Conservation (phyloP, 2,797 vertebrate genomes). For the Manis javanica region DNA sequence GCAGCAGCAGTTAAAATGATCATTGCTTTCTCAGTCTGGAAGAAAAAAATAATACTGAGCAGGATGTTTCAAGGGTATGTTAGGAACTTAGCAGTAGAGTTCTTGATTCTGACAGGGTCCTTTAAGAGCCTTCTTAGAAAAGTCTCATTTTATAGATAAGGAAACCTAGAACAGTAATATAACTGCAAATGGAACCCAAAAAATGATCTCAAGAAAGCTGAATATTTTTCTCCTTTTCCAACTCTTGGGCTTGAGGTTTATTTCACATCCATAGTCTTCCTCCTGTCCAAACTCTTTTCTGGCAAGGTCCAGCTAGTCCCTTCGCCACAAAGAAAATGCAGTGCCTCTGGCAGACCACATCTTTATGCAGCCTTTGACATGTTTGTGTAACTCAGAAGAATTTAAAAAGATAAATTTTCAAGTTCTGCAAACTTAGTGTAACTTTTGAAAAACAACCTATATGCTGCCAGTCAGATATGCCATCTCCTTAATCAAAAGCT, state of each 20-base stretch:
- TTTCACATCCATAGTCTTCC: background rate
- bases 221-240: background rate
- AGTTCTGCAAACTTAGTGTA: conserved; percentile 40
- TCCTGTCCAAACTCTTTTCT: background rate
- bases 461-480: background rate
- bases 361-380: conserved; percentile 27
- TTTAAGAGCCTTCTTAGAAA: conserved; percentile 37
- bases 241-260: conserved; percentile 16
- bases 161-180: conserved; percentile 11
- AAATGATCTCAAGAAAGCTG: background rate
- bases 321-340: conserved; percentile 46
- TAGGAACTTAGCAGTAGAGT: background rate
- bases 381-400: conserved; percentile 71
- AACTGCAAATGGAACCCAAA: background rate
- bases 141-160: background rate
- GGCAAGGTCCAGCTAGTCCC: background rate
- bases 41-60: background rate
- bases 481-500: conserved; percentile 59
- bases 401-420: conserved; percentile 66
- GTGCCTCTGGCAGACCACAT: conserved; percentile 50
- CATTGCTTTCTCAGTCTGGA: background rate
- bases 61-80: background rate
- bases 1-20: background rate
- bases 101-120: background rate
- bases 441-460: conserved; percentile 69